phyloP scores from a whole-genome alignment of 2,888 invertebrate species.

The Tanaodytes sp. region DNA sequence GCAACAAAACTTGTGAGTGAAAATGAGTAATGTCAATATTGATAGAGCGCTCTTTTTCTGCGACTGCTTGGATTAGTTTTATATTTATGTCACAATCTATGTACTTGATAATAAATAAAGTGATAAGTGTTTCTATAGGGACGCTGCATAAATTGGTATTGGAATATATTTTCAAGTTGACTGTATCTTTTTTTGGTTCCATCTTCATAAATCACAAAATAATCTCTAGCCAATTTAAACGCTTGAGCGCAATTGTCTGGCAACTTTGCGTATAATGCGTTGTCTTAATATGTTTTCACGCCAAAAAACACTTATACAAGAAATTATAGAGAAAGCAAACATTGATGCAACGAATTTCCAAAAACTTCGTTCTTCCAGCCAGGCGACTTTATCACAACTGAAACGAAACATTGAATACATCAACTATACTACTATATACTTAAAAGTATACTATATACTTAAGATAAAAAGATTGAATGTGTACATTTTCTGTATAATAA shows the following conservation, averaged over 20 bases:
- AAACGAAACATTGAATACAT: constrained; percentile 11
- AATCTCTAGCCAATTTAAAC: constrained; percentile 49
- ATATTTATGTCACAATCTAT: constrained; percentile 74
- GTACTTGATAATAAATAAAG: constrained; percentile 78
- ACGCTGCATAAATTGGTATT: constrained; percentile 63
- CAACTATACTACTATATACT: neutral
- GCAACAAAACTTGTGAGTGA: constrained; percentile 65
- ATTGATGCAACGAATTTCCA: constrained; percentile 86
- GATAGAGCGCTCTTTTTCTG: constrained; percentile 61
- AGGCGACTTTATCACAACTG: constrained; percentile 89
- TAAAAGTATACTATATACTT: too few relatives aligned
- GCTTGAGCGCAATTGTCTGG: constrained; percentile 67
- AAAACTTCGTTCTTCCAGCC: constrained; percentile 87
- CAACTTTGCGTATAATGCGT: constrained; percentile 69
- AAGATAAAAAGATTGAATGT: too few relatives aligned
- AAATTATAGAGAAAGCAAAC: constrained; percentile 78
- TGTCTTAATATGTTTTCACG: constrained; percentile 68
- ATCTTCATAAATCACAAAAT: constrained; percentile 39
- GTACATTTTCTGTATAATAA: too few relatives aligned
- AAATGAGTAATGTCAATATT: constrained; percentile 68
- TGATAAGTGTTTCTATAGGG: constrained; percentile 79
- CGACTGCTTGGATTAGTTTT: constrained; percentile 71
- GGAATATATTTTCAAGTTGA: constrained; percentile 67
- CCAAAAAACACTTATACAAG: constrained; percentile 72
- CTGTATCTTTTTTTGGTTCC: too few relatives aligned